Evolutionary conservation across 2,888 invertebrate species (phyloP).

Genomic region (Nomada flava): DNA sequence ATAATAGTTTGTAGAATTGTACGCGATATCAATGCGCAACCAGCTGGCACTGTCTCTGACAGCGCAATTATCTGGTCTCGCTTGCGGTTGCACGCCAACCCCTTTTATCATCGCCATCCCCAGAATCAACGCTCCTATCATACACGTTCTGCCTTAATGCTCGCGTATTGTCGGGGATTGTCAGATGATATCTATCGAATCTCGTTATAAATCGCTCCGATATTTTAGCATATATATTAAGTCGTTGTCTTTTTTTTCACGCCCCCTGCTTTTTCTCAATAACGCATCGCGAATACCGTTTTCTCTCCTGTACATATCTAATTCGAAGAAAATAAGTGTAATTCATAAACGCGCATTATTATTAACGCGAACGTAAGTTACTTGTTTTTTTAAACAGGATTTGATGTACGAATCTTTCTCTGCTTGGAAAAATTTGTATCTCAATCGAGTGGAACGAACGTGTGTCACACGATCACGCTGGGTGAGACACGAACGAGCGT

Average conservation of each 20-base stretch:
- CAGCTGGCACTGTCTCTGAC: constrained; percentile 78
- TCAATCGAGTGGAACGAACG: no score
- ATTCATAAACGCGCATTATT: no score
- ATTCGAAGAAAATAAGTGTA: no score
- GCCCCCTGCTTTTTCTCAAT: neutral
- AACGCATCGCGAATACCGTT: no score
- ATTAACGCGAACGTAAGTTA: no score
- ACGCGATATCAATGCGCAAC: constrained; percentile 67
- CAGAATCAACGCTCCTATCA: constrained; percentile 56
- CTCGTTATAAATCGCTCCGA: constrained; percentile 21
- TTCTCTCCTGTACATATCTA: no score
- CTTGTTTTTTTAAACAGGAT: neutral
- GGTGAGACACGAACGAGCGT: neutral
- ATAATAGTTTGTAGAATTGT: constrained; percentile 67
- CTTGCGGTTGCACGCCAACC: constrained; percentile 74
- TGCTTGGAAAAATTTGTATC: neutral
- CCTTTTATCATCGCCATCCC: constrained; percentile 64
- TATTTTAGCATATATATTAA: constrained; percentile 40
- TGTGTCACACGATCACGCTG: neutral
- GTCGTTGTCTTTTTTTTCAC: neutral
- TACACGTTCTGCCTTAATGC: constrained; percentile 63
- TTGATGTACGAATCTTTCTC: neutral
- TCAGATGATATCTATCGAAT: constrained; percentile 70
- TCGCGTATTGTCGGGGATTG: constrained; percentile 62
- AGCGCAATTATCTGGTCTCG: constrained; percentile 80